Base-by-base conservation (phyloP, 2,888 invertebrate genomes). In the Euproctis similis region DNA sequence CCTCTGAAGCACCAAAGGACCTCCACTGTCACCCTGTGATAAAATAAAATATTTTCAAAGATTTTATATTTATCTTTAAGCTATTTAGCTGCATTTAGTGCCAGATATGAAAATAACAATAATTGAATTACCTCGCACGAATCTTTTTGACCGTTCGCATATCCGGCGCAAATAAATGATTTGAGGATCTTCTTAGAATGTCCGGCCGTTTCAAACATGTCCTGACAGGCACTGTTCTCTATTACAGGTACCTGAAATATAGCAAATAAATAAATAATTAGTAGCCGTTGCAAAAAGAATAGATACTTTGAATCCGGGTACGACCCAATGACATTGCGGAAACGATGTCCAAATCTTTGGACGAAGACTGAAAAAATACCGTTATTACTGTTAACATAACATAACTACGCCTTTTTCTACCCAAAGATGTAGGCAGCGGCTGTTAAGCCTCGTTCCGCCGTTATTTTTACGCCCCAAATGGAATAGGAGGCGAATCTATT, bases 11-110 rank as follows among this genome's bases (percentile, higher is more conserved):
- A 95, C 94, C 39, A 96, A 68, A 0, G 96, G 96, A 6, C 96
- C 96, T 0, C 96, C 96, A 42, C 95, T 95, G 86, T 96, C 96
- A 38, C 96, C 96, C 95, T 96, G 74, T 1, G n/a, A n/a, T n/a
- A n/a, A n/a, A n/a, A n/a, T n/a, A n/a, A n/a, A n/a, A n/a, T n/a
- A n/a, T n/a, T n/a, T n/a, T 14, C 6, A 7, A 18, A n/a, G 8
- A 2, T 16, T 16, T 16, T 16, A 16, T 4, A 8, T 10, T 10
- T 2, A 16, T 4, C 12, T 8, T 13, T 9, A 5, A 16, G 7
- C 7, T 16, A 4, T 7, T 16, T 16, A 5, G 7, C 16, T 5
- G 4, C 16, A 16, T 4, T 7, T n/a, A n/a, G n/a, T n/a, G n/a
- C n/a, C n/a, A n/a, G n/a, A n/a, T n/a, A n/a, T n/a, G 14, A 4